Base-by-base conservation (phyloP, 2,797 vertebrate species). In the Crenichthys baileyi region DNA sequence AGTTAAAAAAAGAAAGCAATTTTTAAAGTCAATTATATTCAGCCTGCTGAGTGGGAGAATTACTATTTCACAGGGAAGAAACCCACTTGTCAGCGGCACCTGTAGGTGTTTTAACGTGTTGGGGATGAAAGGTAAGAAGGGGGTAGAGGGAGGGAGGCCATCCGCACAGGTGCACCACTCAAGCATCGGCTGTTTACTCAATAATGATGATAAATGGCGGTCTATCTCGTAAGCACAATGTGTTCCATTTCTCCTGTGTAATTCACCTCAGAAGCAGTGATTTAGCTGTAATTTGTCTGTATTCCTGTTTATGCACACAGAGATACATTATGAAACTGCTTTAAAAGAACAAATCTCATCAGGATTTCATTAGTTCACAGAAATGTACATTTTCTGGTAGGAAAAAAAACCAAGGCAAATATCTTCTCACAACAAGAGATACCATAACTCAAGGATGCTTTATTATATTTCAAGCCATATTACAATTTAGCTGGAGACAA, bases 161-260 rank as follows among this genome's bases (percentile, higher is more conserved):
- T 71, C 80, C 50, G 9, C 63, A 48, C 74, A 76, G 51, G 77
- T 80, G 48, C 74, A 39, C 4, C 39, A 36, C 78, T 77, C 68
- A 39, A 72, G 61, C 82, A 0, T 41, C 20, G 58, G 68, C 73
- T 85, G 86, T 83, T 88, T 82, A 76, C 53, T 85, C 83, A 76
- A 77, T 85, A 85, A 89, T 79, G 82, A 87, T 90, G 89, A 91
- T 85, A 84, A 90, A 91, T 86, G 82, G 84, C 16, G 16, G 15
- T 18, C 73, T 71, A 61, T 41, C 73, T 78, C 31, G 2, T 5
- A 36, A 65, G 36, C 29, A 39, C 77, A 85, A 86, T 78, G 55
- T 53, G 73, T 85, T 84, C 76, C 73, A 70, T 24, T 77, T 73
- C 83, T 83, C 78, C 79, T 26, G 22, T 76, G 77, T 60, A 67